Evolutionary conservation across 2,113 vertebrate genomes (phyloP).

Genomic region (Callocephalon fimbriatum): DNA sequence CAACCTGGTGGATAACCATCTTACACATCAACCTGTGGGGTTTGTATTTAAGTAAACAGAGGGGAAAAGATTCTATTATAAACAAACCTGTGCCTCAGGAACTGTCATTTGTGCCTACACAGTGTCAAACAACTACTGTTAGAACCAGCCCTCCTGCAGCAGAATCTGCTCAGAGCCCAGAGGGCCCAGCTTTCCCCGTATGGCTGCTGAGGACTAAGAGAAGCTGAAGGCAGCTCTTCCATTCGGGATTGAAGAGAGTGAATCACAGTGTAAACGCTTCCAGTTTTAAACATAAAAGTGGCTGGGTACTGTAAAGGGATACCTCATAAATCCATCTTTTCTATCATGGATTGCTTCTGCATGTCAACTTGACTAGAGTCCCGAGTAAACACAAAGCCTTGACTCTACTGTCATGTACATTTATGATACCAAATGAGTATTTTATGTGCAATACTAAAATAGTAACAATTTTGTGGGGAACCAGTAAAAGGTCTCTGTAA

Average conservation of each 20-base stretch:
- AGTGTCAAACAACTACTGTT: neutral
- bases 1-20: neutral
- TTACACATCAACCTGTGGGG: accelerated
- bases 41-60: neutral
- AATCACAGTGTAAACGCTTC: neutral
- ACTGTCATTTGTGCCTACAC: neutral
- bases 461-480: neutral
- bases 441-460: neutral
- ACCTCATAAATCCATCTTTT: neutral
- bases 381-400: neutral
- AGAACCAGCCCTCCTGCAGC: neutral
- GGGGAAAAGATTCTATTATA: neutral
- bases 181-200: neutral
- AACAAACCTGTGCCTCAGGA: neutral
- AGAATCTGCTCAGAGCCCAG: accelerated
- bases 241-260: neutral
- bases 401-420: neutral
- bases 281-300: neutral
- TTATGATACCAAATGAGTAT: slow-evolving; percentile 1
- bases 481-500: neutral
- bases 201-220: neutral
- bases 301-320: neutral
- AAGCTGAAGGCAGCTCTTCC: neutral
- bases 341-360: neutral
- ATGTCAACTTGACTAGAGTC: neutral